Evolutionary conservation across 2,797 vertebrate genomes (phyloP).

Genomic region (Ctenosaura bakeri): DNA sequence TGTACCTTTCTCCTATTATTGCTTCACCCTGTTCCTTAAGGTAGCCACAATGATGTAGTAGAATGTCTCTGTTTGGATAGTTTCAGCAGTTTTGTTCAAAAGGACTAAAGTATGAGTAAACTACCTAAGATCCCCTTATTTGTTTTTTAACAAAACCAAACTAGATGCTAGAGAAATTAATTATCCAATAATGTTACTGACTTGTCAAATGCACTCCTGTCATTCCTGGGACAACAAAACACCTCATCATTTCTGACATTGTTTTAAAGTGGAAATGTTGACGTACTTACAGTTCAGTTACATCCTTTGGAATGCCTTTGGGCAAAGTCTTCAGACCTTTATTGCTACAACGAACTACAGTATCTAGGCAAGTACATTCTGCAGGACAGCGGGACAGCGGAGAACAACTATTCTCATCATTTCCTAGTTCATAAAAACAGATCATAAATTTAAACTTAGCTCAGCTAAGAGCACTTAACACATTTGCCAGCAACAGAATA

Average conservation of each 20-base stretch:
- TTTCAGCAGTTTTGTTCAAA: neutral
- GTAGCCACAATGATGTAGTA: neutral
- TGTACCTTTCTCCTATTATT: neutral
- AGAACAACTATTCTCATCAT: constrained; percentile 95
- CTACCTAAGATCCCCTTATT: neutral
- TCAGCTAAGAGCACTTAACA: constrained; percentile 19
- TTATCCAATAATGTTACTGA: neutral
- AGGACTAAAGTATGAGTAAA: neutral
- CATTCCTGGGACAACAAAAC: neutral
- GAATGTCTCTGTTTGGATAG: neutral
- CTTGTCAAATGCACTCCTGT: neutral
- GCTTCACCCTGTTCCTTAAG: neutral
- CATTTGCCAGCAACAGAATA: neutral
- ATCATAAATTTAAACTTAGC: constrained; percentile 20
- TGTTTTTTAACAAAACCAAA: neutral
- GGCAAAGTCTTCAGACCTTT: constrained; percentile 92
- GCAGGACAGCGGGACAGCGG: constrained; percentile 92
- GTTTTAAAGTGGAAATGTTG: constrained; percentile 35
- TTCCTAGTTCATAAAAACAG: constrained; percentile 83
- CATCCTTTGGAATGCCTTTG: constrained; percentile 94
- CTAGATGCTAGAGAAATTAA: neutral
- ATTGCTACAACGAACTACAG: constrained; percentile 98
- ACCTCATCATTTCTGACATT: constrained; percentile 24
- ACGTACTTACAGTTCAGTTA: constrained; percentile 94
- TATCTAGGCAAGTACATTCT: constrained; percentile 96